Percentiles rank a stretch among this genome's conserved stretches.
phyloP scores from a whole-genome alignment of 2,888 invertebrate species.

The Xestia rhomboidea region DNA sequence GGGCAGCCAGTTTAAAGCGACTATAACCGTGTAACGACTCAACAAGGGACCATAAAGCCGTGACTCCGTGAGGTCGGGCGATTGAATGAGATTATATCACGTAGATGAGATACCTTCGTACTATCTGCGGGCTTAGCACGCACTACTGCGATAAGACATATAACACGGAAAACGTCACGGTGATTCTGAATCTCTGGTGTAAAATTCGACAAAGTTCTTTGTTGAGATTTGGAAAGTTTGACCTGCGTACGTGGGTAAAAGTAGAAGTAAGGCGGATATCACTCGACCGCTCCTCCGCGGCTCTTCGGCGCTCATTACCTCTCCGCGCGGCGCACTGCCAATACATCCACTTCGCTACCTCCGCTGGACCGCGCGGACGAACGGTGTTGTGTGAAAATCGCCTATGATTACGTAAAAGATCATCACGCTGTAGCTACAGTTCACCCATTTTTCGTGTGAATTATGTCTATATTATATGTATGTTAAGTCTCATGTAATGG shows the following conservation, averaged over 20 bases:
- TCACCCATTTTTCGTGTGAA: not conserved
- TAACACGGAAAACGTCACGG: not conserved
- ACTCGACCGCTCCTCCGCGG: not conserved
- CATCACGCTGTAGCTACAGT: not conserved
- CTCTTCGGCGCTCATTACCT: not conserved
- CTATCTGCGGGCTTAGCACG: constrained; percentile 26
- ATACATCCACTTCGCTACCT: too few species aligned
- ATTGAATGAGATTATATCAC: constrained; percentile 50
- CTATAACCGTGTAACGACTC: constrained; percentile 25
- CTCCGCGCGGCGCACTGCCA: too few species aligned
- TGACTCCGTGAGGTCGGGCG: constrained; percentile 17
- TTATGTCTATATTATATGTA: too few species aligned
- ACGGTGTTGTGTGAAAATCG: not conserved
- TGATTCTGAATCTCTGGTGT: not conserved
- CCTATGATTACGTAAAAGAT: not conserved
- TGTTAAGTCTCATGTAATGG: not conserved
- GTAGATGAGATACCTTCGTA: constrained; percentile 19
- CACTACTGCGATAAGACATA: constrained; percentile 24
- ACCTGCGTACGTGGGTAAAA: not conserved
- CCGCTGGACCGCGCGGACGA: not conserved
- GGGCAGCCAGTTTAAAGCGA: constrained; percentile 30
- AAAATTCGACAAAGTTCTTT: not conserved
- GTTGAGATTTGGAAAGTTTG: not conserved
- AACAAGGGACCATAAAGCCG: constrained; percentile 31
- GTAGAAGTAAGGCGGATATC: not conserved